Base-by-base conservation (phyloP, 2,113 vertebrate species). In the Entomyzon cyanotis region DNA sequence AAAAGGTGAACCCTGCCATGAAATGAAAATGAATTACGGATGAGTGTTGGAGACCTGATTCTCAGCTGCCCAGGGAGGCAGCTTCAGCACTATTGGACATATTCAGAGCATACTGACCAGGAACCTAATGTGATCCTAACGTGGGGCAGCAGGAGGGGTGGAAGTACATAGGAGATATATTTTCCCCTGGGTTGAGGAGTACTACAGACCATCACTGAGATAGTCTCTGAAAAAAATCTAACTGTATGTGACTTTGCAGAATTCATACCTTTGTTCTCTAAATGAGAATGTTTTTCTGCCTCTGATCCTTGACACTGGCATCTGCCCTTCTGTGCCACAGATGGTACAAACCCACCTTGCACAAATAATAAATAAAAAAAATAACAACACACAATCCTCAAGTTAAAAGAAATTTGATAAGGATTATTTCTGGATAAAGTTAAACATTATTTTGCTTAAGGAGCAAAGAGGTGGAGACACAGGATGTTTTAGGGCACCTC, bases 91-190 rank as follows among this genome's bases (percentile, higher is more conserved):
- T 84, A 39, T 21, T 30, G n/a, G 56, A 42, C 7, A 58, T 50
- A 53, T 28, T 52, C 44, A 76, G 35, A 3, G 0, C 27, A 58
- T 11, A 13, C 4, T 44, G 25, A 37, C 37, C 39, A 69, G 44
- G 63, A 93, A 76, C 19, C 11, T 49, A 22, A 41, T 0, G 0
- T 24, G 24, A 16, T 69, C 53, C 33, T 59, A 22, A 59, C 0
- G 1, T 31, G 31, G 5, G 7, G 14, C 6, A 33, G 58, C 4
- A 59, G 19, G 4, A 49, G 58, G 22, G 2, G 6, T 11, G 9
- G 55, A 81, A 81, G 19, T 28, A 31, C 5, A 25, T 6, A 8
- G 58, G 19, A 78, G 7, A 3, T 64, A 7, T 37, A 12, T 44
- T 71, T 89, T 74, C 2, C 11, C 11, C 55, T 41, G 12, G 6